Conservation (phyloP, 2,113 vertebrate species). For the Brachyhypopomus occidentalis region DNA sequence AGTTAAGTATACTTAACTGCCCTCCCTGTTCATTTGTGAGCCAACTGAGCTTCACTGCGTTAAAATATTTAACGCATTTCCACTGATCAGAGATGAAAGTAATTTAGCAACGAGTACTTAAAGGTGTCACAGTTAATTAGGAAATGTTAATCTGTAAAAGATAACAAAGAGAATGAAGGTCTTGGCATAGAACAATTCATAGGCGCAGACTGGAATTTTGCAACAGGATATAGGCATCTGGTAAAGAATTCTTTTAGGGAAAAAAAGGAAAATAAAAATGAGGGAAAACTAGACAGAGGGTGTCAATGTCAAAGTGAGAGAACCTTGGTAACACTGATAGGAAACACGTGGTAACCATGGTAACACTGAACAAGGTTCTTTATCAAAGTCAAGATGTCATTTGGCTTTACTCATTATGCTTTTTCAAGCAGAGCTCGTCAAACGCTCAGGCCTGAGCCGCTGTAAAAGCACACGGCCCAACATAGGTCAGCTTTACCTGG, state of each 20-base stretch:
- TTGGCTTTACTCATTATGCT: slow-evolving; percentile 26
- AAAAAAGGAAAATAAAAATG: neutral
- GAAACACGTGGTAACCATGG: slow-evolving; percentile 35
- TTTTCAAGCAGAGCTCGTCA: neutral
- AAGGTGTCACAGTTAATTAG: slow-evolving; percentile 16
- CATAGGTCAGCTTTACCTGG: no score
- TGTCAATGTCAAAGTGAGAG: slow-evolving; percentile 5
- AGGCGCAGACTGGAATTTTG: neutral
- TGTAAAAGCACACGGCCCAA: no score
- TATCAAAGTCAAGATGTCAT: slow-evolving; percentile 18
- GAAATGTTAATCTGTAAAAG: neutral
- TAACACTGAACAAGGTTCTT: slow-evolving; percentile 20
- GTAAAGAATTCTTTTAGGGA: neutral
- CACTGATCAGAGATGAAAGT: slow-evolving; percentile 9
- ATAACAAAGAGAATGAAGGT: neutral
- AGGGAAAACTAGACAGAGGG: neutral
- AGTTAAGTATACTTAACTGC: neutral
- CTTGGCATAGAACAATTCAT: neutral
- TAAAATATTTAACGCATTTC: slow-evolving; percentile 17
- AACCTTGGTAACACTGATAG: neutral
- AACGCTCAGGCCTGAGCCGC: neutral
- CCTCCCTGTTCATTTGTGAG: neutral
- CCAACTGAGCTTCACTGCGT: neutral
- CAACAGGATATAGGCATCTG: neutral
- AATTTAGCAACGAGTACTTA: slow-evolving; percentile 4